phyloP scores from a whole-genome alignment of 2,888 invertebrate genomes.

The Luperina nickerlii region DNA sequence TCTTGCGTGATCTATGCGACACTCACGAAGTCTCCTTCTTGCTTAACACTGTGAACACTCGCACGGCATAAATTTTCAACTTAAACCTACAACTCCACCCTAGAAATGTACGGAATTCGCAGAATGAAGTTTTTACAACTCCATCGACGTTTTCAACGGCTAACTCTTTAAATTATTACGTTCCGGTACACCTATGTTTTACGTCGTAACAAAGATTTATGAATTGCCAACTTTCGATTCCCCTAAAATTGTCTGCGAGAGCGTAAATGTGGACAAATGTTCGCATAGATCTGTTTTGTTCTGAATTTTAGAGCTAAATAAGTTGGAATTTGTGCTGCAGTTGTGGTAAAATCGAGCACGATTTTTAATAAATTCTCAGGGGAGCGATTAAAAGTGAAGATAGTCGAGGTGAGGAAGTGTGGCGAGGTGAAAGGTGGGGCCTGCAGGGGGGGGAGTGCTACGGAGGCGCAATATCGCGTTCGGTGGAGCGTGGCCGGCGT shows the following conservation, averaged over 20 bases:
- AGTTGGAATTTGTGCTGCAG: slow-evolving; percentile 43
- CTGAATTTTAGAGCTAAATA: slow-evolving; percentile 38
- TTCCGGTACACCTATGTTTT: slow-evolving; percentile 77
- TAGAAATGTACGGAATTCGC: slow-evolving; percentile 83
- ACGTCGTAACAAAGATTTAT: slow-evolving; percentile 77
- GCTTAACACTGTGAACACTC: slow-evolving; percentile 82
- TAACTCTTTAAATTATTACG: slow-evolving; percentile 85
- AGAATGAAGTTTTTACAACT: slow-evolving; percentile 86
- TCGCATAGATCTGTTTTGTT: slow-evolving; percentile 54
- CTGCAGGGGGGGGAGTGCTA: slow-evolving; percentile 60
- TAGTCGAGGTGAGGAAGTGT: slow-evolving; percentile 78
- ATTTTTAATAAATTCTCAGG: slow-evolving; percentile 83
- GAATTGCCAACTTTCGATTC: slow-evolving; percentile 60
- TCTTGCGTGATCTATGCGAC: slow-evolving; percentile 84
- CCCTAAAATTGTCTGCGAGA: slow-evolving; percentile 42
- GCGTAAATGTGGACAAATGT: slow-evolving; percentile 49
- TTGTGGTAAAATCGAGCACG: slow-evolving; percentile 74
- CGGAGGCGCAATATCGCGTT: slow-evolving; percentile 82
- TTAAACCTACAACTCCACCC: slow-evolving; percentile 83
- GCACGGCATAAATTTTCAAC: slow-evolving; percentile 86
- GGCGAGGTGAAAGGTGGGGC: slow-evolving; percentile 54
- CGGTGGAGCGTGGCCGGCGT: slow-evolving; percentile 77
- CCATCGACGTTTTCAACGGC: slow-evolving; percentile 77
- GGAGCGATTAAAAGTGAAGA: slow-evolving; percentile 84
- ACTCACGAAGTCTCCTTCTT: slow-evolving; percentile 84